Conservation (phyloP, 2,888 invertebrate species). For the Epicampocera succincta region DNA sequence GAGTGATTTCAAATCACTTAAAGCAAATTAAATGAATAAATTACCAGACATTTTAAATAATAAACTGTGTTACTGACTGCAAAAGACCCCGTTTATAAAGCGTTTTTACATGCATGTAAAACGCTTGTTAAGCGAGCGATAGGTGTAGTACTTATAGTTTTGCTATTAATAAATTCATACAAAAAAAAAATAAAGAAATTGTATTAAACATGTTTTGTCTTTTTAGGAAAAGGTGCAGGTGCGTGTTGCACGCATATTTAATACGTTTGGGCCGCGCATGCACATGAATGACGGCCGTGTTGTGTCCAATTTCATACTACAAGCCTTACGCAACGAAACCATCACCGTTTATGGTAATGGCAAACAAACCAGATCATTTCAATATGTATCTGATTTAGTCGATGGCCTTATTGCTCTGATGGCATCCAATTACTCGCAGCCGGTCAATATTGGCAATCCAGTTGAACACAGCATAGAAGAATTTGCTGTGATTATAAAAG, state of each 20-base stretch:
- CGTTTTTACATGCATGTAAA: no score
- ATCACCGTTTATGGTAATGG: constrained; percentile 97
- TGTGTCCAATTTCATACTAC: constrained; percentile 98
- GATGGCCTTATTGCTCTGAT: constrained; percentile 96
- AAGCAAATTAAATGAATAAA: no score
- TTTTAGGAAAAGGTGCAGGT: constrained; percentile 92
- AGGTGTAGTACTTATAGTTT: no score
- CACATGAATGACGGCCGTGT: constrained; percentile 98
- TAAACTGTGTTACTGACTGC: no score
- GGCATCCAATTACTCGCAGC: constrained; percentile 95
- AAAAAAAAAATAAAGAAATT: no score
- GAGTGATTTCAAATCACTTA: no score
- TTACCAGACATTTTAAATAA: no score
- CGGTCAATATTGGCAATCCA: constrained; percentile 98
- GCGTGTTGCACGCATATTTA: constrained; percentile 98
- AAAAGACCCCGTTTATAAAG: no score
- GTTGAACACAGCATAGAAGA: constrained; percentile 98
- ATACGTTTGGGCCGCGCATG: constrained; percentile 99
- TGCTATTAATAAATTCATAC: no score
- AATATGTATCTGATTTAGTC: constrained; percentile 98
- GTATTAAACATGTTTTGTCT: constrained; percentile 18
- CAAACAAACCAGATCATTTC: constrained; percentile 97
- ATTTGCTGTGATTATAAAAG: constrained; percentile 92
- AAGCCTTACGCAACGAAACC: constrained; percentile 95
- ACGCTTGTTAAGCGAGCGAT: no score